Percentiles rank a stretch among this genome's conserved stretches.
Conservation (phyloP, 2,113 vertebrate genomes). For the Theristicus caerulescens region DNA sequence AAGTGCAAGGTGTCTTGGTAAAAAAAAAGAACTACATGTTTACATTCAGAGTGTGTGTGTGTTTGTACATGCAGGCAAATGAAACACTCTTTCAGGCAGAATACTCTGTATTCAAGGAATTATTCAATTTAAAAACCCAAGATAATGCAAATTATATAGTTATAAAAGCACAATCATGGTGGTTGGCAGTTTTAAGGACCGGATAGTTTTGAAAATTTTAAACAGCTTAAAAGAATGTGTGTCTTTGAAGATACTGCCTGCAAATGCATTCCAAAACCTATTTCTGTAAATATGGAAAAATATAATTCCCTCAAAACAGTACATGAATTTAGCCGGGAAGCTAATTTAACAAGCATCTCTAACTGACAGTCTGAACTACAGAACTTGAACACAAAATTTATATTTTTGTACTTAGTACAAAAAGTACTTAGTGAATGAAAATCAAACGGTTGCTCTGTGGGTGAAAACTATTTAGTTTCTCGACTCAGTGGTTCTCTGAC, state of each 20-base stretch:
- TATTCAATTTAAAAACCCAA: not conserved
- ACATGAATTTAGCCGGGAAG: not conserved
- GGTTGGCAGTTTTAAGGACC: conserved; percentile 35
- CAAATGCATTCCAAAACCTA: conserved; percentile 55
- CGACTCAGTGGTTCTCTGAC: not conserved
- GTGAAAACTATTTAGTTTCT: not conserved
- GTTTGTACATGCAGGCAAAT: not conserved
- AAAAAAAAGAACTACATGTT: not conserved
- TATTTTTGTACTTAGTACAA: not conserved
- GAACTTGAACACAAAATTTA: not conserved
- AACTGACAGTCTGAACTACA: not conserved
- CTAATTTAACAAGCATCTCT: not conserved
- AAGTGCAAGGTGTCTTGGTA: conserved; percentile 47
- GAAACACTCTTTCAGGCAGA: not conserved
- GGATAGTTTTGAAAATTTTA: conserved; percentile 40
- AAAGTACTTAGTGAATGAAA: not conserved
- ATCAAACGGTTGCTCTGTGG: not conserved
- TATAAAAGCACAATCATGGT: conserved; percentile 26
- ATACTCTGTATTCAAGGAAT: not conserved
- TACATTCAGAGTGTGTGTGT: not conserved
- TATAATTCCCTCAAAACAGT: not conserved
- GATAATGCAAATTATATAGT: conserved; percentile 58
- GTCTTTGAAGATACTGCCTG: conserved; percentile 65
- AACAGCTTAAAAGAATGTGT: conserved; percentile 63
- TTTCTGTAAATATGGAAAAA: conserved; percentile 27